Evolutionary conservation across 2,113 vertebrate species (phyloP).

Genomic region (Phocoena phocoena): DNA sequence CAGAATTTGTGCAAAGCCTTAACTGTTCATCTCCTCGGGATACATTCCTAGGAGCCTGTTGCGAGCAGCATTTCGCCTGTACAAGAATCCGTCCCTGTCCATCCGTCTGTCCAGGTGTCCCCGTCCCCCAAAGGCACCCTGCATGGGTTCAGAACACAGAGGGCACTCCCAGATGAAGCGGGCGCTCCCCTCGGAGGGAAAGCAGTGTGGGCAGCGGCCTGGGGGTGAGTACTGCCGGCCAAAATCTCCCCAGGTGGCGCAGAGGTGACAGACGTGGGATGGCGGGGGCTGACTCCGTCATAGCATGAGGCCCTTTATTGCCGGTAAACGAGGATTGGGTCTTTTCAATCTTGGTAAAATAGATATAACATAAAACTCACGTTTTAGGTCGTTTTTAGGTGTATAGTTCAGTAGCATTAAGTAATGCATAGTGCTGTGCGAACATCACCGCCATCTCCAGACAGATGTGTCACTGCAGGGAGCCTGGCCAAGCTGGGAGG

Average conservation of each 20-base stretch:
- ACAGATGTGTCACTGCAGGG: not conserved
- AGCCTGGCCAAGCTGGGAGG: not conserved
- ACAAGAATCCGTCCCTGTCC: fast-evolving
- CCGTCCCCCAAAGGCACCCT: fast-evolving
- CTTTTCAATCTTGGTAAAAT: not conserved
- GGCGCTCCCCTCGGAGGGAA: not conserved
- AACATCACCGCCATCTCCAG: not conserved
- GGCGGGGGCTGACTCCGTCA: not conserved
- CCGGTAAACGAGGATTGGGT: not conserved
- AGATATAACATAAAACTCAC: not conserved
- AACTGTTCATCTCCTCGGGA: fast-evolving
- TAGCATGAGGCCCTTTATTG: fast-evolving
- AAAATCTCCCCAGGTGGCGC: not conserved
- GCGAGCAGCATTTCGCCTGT: no score
- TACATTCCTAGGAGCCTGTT: fast-evolving
- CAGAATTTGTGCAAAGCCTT: no score
- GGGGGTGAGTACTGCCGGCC: fast-evolving
- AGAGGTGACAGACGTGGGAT: not conserved
- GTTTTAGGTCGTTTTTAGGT: not conserved
- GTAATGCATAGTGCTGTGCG: fast-evolving
- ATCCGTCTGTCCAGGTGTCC: not conserved
- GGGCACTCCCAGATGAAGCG: fast-evolving
- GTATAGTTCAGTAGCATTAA: not conserved
- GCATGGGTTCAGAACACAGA: not conserved
- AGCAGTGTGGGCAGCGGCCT: not conserved